Evolutionary conservation across 2,888 invertebrate species (phyloP).

Genomic region (Hetaerina titia): DNA sequence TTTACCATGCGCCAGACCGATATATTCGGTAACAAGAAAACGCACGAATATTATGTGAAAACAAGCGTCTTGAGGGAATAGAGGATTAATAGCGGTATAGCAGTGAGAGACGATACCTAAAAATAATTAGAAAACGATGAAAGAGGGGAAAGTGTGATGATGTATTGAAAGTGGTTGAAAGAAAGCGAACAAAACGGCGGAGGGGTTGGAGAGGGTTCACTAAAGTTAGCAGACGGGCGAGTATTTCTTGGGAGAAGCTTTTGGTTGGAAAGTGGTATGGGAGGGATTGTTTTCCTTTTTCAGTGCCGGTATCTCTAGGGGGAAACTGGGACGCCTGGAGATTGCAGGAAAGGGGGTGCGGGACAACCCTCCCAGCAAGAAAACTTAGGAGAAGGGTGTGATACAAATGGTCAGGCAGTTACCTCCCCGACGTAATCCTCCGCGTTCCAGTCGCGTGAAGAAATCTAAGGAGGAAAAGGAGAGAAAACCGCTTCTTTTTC

Average conservation of each 20-base stretch:
- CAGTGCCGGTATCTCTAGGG: background rate
- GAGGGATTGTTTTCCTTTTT: background rate
- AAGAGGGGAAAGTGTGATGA: background rate
- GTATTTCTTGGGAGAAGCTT: background rate
- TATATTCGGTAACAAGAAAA: no score
- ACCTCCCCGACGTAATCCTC: conserved; percentile 22
- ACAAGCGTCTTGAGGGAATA: no score
- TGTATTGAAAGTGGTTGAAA: background rate
- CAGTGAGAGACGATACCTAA: background rate
- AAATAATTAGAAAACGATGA: background rate
- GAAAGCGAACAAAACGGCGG: background rate
- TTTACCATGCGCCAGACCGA: no score
- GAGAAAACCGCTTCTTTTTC: background rate
- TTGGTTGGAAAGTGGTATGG: background rate
- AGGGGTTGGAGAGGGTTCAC: background rate
- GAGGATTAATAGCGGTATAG: background rate
- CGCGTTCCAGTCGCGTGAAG: background rate
- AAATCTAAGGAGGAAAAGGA: background rate
- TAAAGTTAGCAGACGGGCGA: background rate
- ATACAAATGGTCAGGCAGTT: conserved; percentile 24
- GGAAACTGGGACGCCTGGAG: background rate
- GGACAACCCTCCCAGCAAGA: background rate
- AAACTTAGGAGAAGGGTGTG: background rate
- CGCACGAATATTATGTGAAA: no score
- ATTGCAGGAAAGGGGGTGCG: background rate